These are phyloP conservation scores for Chloroceryle aenea DNA, from an alignment of 2,113 vertebrate genomes.

Conservation along the genomic window DNA sequence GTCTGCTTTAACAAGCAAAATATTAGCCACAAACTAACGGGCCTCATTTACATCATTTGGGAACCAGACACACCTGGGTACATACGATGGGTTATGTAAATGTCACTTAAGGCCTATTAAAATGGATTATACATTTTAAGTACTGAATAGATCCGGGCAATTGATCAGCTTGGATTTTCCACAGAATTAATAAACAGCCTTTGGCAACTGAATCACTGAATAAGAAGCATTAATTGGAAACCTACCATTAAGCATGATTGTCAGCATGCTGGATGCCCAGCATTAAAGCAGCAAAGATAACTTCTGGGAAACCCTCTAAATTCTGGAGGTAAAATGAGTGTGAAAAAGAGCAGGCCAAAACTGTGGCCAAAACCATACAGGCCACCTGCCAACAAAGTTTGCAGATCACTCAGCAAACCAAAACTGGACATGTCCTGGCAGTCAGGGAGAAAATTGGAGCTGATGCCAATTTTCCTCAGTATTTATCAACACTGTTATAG, in stretches of 20 bases:
- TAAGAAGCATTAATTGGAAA: background rate
- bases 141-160: background rate
- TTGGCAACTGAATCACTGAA: background rate
- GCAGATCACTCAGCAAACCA: background rate
- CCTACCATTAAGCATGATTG: background rate
- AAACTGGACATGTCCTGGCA: background rate
- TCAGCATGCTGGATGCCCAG: background rate
- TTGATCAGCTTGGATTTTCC: background rate
- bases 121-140: background rate
- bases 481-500: slow-evolving; percentile 7
- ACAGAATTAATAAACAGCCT: background rate
- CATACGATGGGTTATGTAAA: background rate
- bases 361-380: background rate
- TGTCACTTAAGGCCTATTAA: background rate
- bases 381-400: background rate
- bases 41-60: background rate
- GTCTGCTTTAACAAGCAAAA: background rate
- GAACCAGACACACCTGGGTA: background rate
- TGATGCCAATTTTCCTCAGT: slow-evolving; percentile 19
- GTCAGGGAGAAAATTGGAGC: background rate
- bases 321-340: background rate
- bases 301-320: background rate
- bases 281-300: background rate
- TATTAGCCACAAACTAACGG: background rate
- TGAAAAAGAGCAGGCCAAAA: background rate